Base-by-base conservation (phyloP, 2,797 vertebrate genomes). In the Glossophaga mutica region DNA sequence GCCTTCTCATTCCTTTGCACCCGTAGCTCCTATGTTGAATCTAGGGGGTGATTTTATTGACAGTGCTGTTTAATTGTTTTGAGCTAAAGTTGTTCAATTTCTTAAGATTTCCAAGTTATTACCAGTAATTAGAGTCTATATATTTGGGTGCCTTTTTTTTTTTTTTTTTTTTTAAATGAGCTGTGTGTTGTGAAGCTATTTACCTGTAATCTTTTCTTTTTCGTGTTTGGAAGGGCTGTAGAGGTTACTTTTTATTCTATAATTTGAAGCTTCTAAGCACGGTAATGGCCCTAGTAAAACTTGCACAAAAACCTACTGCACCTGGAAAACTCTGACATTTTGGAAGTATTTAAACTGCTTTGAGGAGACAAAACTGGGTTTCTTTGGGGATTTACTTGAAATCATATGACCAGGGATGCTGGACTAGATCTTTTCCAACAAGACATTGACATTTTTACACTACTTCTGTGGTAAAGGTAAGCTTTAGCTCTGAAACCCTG, bases 71-170 rank as follows among this genome's bases (percentile, higher is more conserved):
- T 96, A 94, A 57, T 94, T 93, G 55, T 94, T 65, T 42, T 95
- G 42, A 88, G 57, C 62, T 95, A 50, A 79, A 93, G 32, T 67
- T 92, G 90, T 71, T 97, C 97, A 97, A 95, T 34, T 52, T 83
- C 18, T 37, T 97, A 82, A 96, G 92, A 82, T 48, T 94, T 96
- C 46, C 44, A 50, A 97, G 4, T 83, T 97, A 95, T 90, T 97
- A 88, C 34, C 62, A 95, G 76, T 89, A 89, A 95, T 92, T 94
- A 82, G 76, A 93, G 57, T 84, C 48, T 74, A 88, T 67, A n/a
- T 85, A 95, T 90, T 96, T 92, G 59, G 34, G 77, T 95, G 29
- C 83, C 29, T 97, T 95, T 94, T 96, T 70, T 95, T 55, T 48
- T 48, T 95, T 29, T 59, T 26, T n/a, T n/a, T n/a, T n/a, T n/a